Percentiles rank a stretch among this genome's conserved stretches.
phyloP scores from a whole-genome alignment of 2,888 invertebrate species.

The Merodon equestris region DNA sequence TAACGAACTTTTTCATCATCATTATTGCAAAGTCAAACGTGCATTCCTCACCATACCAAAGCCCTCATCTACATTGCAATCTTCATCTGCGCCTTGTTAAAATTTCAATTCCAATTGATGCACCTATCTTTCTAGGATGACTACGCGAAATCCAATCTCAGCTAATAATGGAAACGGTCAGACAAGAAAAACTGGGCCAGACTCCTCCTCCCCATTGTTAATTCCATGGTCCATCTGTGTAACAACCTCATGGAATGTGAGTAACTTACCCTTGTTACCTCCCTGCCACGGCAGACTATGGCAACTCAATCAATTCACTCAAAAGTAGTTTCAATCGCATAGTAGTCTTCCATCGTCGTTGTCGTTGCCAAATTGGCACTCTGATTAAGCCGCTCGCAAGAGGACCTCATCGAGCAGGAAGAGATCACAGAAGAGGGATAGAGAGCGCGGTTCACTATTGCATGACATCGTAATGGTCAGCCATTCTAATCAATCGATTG shows the following conservation, averaged over 20 bases:
- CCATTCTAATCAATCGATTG: slow-evolving; percentile 66
- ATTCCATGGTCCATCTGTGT: slow-evolving; percentile 9
- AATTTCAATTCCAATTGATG: slow-evolving; percentile 2
- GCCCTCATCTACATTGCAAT: too few relatives aligned
- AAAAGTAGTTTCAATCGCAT: slow-evolving; percentile 24
- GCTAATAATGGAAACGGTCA: slow-evolving; percentile 44
- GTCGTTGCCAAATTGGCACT: slow-evolving; percentile 65
- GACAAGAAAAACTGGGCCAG: slow-evolving; percentile 45
- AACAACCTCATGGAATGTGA: slow-evolving; percentile 30
- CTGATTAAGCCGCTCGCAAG: slow-evolving; percentile 50
- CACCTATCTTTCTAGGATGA: slow-evolving; percentile 16
- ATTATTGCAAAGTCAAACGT: too few relatives aligned
- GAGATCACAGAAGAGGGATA: too few relatives aligned
- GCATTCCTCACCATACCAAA: too few relatives aligned
- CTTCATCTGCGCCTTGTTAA: slow-evolving; percentile 23
- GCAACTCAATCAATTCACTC: slow-evolving; percentile 57
- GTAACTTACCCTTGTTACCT: slow-evolving; percentile 4
- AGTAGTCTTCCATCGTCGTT: background rate
- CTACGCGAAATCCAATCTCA: slow-evolving; percentile 44
- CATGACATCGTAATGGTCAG: slow-evolving; percentile 28
- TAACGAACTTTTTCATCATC: too few relatives aligned
- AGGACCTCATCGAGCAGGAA: background rate
- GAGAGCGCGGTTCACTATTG: background rate
- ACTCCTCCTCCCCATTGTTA: slow-evolving; percentile 52
- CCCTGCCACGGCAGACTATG: background rate